phyloP scores from a whole-genome alignment of 2,797 vertebrate species.

The Peromyscus attwateri region DNA sequence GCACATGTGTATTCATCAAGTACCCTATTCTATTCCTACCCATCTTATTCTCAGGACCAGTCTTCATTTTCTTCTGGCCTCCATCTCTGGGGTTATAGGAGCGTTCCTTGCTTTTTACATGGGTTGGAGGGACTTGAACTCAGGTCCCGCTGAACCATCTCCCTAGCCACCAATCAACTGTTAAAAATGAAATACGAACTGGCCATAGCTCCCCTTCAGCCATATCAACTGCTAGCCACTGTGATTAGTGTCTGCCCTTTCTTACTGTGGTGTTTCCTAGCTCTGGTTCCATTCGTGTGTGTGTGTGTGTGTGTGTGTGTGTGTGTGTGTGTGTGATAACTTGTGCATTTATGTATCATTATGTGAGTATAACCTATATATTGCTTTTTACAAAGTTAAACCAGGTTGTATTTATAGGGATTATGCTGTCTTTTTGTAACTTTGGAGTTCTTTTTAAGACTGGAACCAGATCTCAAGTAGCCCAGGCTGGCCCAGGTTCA shows the following conservation, averaged over 20 bases:
- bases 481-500: not conserved
- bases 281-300: fast-evolving
- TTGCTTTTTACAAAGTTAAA: not conserved
- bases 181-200: not conserved
- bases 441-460: not conserved
- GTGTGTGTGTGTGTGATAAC: too few species aligned
- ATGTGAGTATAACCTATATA: too few species aligned
- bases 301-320: too few species aligned
- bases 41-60: not conserved
- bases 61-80: not conserved
- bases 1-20: not conserved
- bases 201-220: fast-evolving
- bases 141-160: not conserved
- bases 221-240: fast-evolving
- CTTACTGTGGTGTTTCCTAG: not conserved
- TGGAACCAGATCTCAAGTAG: not conserved
- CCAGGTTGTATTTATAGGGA: not conserved
- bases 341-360: not conserved
- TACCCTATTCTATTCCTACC: not conserved
- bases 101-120: not conserved
- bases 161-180: not conserved
- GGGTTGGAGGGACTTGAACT: not conserved
- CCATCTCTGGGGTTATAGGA: not conserved
- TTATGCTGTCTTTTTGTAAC: not conserved
- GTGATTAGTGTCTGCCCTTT: fast-evolving